Conservation (phyloP, 2,888 invertebrate species). For the Atethmia centrago region DNA sequence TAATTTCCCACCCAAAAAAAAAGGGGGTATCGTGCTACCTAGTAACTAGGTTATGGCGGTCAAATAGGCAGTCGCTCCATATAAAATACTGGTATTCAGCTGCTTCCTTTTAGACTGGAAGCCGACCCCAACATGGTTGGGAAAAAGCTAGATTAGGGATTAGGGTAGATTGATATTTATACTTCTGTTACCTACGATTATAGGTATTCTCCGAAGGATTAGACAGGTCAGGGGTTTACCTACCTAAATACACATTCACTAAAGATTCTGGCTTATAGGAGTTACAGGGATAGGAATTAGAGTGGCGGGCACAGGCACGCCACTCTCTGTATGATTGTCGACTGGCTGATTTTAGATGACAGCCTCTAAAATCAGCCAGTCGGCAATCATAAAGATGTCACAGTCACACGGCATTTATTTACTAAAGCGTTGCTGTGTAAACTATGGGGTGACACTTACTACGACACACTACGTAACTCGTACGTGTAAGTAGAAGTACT, state of each 20-base stretch:
- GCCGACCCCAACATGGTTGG: too few species aligned
- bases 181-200: background rate
- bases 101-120: too few species aligned
- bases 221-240: background rate
- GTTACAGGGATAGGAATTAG: background rate
- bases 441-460: slow-evolving; percentile 37
- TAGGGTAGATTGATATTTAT: background rate
- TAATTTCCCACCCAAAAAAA: too few species aligned
- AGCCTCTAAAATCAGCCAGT: background rate
- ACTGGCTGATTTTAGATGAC: too few species aligned
- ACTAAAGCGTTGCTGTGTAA: slow-evolving; percentile 6
- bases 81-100: too few species aligned
- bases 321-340: too few species aligned
- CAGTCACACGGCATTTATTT: slow-evolving; percentile 5
- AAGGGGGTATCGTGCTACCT: too few species aligned
- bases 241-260: background rate
- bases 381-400: background rate
- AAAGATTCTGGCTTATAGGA: background rate
- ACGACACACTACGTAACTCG: slow-evolving; percentile 11
- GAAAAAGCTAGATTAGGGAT: too few species aligned
- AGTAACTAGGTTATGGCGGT: too few species aligned
- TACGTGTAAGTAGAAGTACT: too few species aligned
- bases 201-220: background rate
- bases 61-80: too few species aligned
- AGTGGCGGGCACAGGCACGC: too few species aligned